A percentile compares a stretch with the other conserved stretches of the same genome.
phyloP scores from a whole-genome alignment of 2,888 invertebrate genomes.

The Platerodrilus igneus region DNA sequence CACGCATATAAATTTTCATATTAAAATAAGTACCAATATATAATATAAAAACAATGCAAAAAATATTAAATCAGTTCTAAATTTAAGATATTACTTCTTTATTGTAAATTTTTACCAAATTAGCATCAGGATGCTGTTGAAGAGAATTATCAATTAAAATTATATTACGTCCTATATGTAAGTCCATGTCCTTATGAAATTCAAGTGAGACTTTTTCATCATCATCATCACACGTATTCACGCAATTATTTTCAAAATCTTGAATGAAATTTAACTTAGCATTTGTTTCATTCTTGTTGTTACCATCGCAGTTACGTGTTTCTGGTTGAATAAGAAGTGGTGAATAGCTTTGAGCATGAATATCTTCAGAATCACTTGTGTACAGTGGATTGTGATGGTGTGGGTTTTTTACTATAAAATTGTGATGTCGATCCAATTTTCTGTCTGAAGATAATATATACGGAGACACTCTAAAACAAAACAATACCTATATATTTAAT shows the following conservation, averaged over 20 bases:
- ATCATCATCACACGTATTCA: constrained; percentile 4
- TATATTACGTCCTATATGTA: constrained; percentile 14
- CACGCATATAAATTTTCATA: too few species aligned
- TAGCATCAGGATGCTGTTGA: constrained; percentile 5
- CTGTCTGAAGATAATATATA: constrained; percentile 22
- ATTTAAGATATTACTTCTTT: constrained; percentile 15
- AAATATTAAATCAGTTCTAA: too few species aligned
- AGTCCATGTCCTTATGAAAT: constrained; percentile 14
- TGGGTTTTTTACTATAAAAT: constrained; percentile 19
- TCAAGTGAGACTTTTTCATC: constrained; percentile 1
- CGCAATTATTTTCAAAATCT: constrained; percentile 8
- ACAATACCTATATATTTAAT: too few species aligned
- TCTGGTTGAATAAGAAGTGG: constrained; percentile 29
- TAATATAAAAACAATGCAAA: too few species aligned
- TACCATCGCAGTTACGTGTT: constrained; percentile 22
- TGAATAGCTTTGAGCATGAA: constrained; percentile 23
- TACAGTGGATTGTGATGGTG: constrained; percentile 27
- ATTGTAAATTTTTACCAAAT: constrained; percentile 11
- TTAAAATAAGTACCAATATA: too few species aligned
- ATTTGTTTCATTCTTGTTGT: constrained; percentile 29
- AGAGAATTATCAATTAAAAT: constrained; percentile 3
- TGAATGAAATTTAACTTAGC: constrained; percentile 27
- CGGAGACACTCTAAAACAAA: constrained; percentile 16
- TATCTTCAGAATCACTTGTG: constrained; percentile 19
- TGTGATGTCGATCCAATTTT: constrained; percentile 22